Evolutionary conservation across 2,888 invertebrate genomes (phyloP), one percentile per base, ranked within the genome.

Genomic region (Loripinus fragilis): DNA sequence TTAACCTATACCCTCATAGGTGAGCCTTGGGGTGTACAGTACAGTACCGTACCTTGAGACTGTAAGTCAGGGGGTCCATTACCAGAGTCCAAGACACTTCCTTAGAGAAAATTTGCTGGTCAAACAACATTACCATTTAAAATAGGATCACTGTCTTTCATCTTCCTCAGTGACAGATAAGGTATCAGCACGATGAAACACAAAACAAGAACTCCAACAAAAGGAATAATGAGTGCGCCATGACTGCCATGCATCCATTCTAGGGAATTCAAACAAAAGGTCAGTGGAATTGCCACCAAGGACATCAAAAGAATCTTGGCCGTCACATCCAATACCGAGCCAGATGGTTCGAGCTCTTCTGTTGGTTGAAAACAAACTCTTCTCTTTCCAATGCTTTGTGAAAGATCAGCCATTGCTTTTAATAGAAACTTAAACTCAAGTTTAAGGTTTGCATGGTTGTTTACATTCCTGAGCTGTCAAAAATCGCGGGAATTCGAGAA

Each of bases 61-160:
- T n/a, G n/a, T n/a, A n/a, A n/a, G n/a, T n/a, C n/a, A n/a, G n/a
- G n/a, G n/a, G n/a, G n/a, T n/a, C n/a, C n/a, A n/a, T n/a, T n/a
- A n/a, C n/a, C n/a, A n/a, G n/a, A n/a, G n/a, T n/a, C n/a, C 17
- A 92, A 85, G 66, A 89, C 87, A 80, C 91, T 85, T 25, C 89
- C 93, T 93, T 87, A 75, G 88, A 89, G 10, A 50, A 12, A 33
- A 25, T 23, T 45, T 33, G 8, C 15, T 7, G 20, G 8, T n/a
- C 7, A 8, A 23, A 8, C 8, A 52, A 52, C 25, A 12, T 52
- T 28, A 83, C 83, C 77, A 69, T 80, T 76, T 7, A 83, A 42
- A 17, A 83, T 74, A 25, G 76, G 76, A 33, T 83, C 83, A 65
- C 80, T 76, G 30, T 78, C 78, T 68, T 68, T 78, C 71, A 65